Evolutionary conservation across 2,113 vertebrate species (phyloP).

Genomic region (Empidonax traillii): DNA sequence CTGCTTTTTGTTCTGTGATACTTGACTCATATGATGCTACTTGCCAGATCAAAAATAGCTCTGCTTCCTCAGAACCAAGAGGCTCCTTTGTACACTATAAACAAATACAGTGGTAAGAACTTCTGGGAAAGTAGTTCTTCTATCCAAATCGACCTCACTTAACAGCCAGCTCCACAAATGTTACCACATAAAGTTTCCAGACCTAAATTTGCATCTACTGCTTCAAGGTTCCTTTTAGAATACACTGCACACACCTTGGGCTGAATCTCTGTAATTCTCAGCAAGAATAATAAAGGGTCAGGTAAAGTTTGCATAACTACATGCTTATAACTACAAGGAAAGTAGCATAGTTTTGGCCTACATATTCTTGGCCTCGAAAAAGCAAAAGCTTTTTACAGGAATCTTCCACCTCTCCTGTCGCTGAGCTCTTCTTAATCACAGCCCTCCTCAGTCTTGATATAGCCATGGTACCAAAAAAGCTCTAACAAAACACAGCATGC

Average conservation of each 20-base stretch:
- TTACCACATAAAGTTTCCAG: not conserved
- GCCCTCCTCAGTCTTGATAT: rapidly evolving
- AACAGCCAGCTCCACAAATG: not conserved
- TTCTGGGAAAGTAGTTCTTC: not conserved
- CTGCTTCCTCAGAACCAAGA: not conserved
- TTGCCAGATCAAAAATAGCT: not conserved
- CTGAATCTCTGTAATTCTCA: not conserved
- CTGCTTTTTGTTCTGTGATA: not conserved
- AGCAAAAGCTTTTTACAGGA: not conserved
- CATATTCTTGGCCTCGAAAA: not conserved
- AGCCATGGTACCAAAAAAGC: not conserved
- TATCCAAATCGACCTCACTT: not conserved
- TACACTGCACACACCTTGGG: not conserved
- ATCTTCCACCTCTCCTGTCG: not conserved
- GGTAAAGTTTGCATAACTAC: not conserved
- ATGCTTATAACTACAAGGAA: not conserved
- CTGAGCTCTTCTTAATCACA: not conserved
- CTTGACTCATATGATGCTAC: not conserved
- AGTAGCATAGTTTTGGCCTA: not conserved
- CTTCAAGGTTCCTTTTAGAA: not conserved
- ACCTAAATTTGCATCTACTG: not conserved
- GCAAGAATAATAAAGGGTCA: rapidly evolving
- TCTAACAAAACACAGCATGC: not conserved
- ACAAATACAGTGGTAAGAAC: not conserved
- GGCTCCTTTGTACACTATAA: not conserved